A percentile compares a stretch with the other conserved stretches of the same genome.
phyloP scores from a whole-genome alignment of 2,113 vertebrate species.

The Labeo rohita region DNA sequence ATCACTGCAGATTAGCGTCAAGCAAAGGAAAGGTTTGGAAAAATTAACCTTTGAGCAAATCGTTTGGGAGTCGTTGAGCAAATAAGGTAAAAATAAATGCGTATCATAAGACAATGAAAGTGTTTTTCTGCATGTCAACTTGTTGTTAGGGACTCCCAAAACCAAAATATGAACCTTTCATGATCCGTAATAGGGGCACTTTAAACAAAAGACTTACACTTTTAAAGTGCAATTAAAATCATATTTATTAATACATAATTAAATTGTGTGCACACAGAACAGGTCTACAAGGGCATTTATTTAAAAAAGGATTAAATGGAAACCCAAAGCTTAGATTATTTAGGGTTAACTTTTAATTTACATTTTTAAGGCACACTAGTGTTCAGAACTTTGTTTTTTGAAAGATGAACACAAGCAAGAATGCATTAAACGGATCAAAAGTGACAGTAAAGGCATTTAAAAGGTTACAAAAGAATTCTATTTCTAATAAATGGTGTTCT shows the following conservation, averaged over 20 bases:
- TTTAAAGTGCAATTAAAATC: background rate
- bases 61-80: no score
- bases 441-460: background rate
- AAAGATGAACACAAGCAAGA: background rate
- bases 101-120: no score
- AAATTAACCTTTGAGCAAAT: no score
- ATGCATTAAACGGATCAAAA: background rate
- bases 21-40: no score
- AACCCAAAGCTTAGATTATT: background rate
- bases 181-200: no score
- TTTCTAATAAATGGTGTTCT: background rate
- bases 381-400: background rate
- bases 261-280: background rate
- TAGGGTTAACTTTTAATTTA: background rate
- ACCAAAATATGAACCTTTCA: no score
- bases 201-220: no score
- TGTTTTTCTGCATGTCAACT: no score
- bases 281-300: background rate
- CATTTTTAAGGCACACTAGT: background rate
- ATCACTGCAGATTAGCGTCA: no score
- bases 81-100: no score
- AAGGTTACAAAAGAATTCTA: background rate
- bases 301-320: background rate
- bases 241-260: background rate
- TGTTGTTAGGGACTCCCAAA: no score